Evolutionary conservation across 37 sponge, comb jelly and placozoan species (phyloP), one percentile per base, ranked within the genome.

Genomic region (Dysidea cf. avara): DNA sequence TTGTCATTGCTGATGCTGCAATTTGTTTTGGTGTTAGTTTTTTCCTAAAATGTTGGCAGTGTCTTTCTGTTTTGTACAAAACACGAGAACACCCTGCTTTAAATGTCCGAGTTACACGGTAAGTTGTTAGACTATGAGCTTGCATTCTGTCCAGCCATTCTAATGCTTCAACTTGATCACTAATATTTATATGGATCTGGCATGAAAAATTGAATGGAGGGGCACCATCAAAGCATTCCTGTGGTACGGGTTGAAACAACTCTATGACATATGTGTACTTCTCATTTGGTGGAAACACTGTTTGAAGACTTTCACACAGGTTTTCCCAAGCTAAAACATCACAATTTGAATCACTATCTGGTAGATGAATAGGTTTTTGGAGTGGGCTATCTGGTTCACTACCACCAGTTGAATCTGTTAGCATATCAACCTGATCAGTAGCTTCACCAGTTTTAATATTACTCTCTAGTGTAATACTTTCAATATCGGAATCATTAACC

Each of bases 81-180:
- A 54, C 7, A 21, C 25, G 56, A 54, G 25, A 6, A 2, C 5
- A 25, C 25, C 56, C 56, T 26, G 56, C 2, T 16, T 54, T 54
- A 9, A 26, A 26, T 7, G 56, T 54, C 7, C 7, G 21, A 7
- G 56, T 54, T 2, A 54, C 56, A 54, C 56, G 56, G 56, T 54
- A 54, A 26, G 56, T 54, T 4, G 25, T 25, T 26, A 26, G 56
- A 6, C 56, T 54, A 6, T 54, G 56, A 26, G 21, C 25, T 25
- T 54, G 56, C 56, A 54, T 61, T 30, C 32, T 61, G 32, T 61
- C 31, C 32, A 61, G 6, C 62, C 62, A 61, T 61, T 61, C 31
- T 18, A 25, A 33, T 18, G 62, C 62, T 61, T 61, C 32, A 18
- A 31, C 32, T 16, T 61, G 34, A 61, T 61, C 32, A 26, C 22